Percentiles rank a stretch among this genome's conserved stretches.
Evolutionary conservation across 1,140 invertebrate genomes (phyloP).

Genomic region (Aleiodes sp.): DNA sequence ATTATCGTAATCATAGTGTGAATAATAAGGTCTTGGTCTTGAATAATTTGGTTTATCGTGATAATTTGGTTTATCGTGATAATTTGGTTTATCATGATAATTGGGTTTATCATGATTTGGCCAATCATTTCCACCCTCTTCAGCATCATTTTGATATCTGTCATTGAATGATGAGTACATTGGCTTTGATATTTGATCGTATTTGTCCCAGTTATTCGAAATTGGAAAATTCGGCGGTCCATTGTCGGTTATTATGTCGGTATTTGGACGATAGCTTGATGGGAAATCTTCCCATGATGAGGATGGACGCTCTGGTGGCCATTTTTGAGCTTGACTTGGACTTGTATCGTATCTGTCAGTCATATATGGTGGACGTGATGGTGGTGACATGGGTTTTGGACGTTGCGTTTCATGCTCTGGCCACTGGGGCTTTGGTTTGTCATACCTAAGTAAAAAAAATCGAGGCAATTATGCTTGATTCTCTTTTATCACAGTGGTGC

Average conservation of each 20-base stretch:
- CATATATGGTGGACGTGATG: slow-evolving; percentile 40
- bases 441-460: slow-evolving; percentile 46
- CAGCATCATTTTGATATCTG: slow-evolving; percentile 47
- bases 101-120: slow-evolving; percentile 37
- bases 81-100: slow-evolving; percentile 45
- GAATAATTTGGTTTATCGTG: slow-evolving; percentile 38
- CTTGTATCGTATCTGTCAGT: slow-evolving; percentile 48
- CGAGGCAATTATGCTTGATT: not conserved
- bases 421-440: slow-evolving; percentile 55
- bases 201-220: slow-evolving; percentile 57
- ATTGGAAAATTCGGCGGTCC: slow-evolving; percentile 73
- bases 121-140: slow-evolving; percentile 47
- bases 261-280: slow-evolving; percentile 39
- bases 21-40: slow-evolving; percentile 49
- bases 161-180: slow-evolving; percentile 47
- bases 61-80: slow-evolving; percentile 34
- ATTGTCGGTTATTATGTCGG: slow-evolving; percentile 74
- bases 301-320: slow-evolving; percentile 57
- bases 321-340: slow-evolving; percentile 56
- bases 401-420: slow-evolving; percentile 46
- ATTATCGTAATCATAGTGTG: slow-evolving; percentile 59
- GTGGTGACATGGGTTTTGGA: slow-evolving; percentile 37
- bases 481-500: not conserved
- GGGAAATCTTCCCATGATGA: slow-evolving; percentile 55
- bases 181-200: slow-evolving; percentile 39